Evolutionary conservation across 2,113 vertebrate species (phyloP).

Genomic region (Ceuthmochares aereus): DNA sequence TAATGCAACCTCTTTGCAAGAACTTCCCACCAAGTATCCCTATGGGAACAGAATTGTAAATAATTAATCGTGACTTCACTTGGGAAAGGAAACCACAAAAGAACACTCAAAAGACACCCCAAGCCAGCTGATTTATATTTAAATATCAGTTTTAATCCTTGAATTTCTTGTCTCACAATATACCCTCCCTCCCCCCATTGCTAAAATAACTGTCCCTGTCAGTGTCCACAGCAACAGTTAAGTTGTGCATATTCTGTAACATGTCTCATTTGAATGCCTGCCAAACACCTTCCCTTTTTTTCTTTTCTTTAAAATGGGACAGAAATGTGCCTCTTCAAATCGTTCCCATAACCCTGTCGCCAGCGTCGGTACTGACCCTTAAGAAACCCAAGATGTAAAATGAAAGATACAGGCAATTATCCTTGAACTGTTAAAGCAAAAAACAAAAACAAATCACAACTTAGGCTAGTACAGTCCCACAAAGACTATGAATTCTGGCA

Average conservation of each 20-base stretch:
- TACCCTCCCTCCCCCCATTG: background rate
- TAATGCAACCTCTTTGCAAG: conserved; percentile 84
- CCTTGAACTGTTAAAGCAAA: background rate
- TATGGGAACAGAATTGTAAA: conserved; percentile 62
- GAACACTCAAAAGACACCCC: background rate
- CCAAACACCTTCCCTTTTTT: conserved; percentile 28
- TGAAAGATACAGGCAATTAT: background rate
- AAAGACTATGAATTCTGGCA: background rate
- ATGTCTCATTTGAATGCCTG: conserved; percentile 18
- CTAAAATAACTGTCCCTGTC: background rate
- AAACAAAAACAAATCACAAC: background rate
- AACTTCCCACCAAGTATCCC: conserved; percentile 87
- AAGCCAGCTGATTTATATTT: conserved; percentile 8
- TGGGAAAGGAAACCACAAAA: background rate
- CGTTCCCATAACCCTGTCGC: background rate
- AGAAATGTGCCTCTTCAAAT: conserved; percentile 28
- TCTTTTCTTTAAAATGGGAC: background rate
- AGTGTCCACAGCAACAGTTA: conserved; percentile 14
- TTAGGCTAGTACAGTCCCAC: background rate
- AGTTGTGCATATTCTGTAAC: background rate
- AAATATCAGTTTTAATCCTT: background rate
- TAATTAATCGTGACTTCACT: conserved; percentile 32
- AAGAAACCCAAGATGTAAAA: background rate
- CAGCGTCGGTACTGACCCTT: conserved; percentile 1
- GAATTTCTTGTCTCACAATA: background rate